Conservation (phyloP, 2,797 vertebrate species). For the Margarornis squamiger region DNA sequence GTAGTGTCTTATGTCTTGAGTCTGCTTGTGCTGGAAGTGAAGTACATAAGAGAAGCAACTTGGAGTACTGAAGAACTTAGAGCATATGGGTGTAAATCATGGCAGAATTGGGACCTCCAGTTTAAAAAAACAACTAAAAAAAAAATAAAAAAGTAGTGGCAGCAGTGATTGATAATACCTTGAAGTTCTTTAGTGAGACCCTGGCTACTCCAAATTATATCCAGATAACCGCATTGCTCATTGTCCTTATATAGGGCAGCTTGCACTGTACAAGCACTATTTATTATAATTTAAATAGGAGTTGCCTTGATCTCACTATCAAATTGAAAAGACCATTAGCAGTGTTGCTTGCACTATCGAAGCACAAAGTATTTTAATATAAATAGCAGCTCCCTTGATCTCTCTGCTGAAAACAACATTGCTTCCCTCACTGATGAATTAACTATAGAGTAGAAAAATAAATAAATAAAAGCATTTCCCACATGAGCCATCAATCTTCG, state of each 20-base stretch:
- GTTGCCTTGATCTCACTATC: constrained; percentile 63
- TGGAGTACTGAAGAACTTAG: neutral
- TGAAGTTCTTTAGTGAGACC: constrained; percentile 35
- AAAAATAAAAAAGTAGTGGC: neutral
- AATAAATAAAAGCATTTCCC: constrained; percentile 45
- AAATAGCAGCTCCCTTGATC: constrained; percentile 67
- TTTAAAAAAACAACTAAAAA: neutral
- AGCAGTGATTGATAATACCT: constrained; percentile 30
- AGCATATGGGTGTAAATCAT: neutral
- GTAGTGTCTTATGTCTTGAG: neutral
- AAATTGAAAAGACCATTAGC: constrained; percentile 67
- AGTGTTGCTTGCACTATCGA: constrained; percentile 30
- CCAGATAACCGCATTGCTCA: constrained; percentile 10
- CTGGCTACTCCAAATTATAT: constrained; percentile 43
- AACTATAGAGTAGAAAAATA: constrained; percentile 49
- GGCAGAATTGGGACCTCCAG: neutral
- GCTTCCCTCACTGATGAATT: constrained; percentile 47
- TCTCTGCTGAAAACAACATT: constrained; percentile 41
- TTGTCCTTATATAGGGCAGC: constrained; percentile 42
- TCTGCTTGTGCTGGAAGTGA: neutral
- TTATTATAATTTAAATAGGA: constrained; percentile 66
- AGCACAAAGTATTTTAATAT: constrained; percentile 62
- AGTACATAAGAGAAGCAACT: neutral
- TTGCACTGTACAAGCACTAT: constrained; percentile 26
- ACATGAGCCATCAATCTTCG: constrained; percentile 34